Percentiles rank a stretch among this genome's conserved stretches.
Evolutionary conservation across 2,888 invertebrate genomes (phyloP).

Genomic region (Drosophila neonasuta): DNA sequence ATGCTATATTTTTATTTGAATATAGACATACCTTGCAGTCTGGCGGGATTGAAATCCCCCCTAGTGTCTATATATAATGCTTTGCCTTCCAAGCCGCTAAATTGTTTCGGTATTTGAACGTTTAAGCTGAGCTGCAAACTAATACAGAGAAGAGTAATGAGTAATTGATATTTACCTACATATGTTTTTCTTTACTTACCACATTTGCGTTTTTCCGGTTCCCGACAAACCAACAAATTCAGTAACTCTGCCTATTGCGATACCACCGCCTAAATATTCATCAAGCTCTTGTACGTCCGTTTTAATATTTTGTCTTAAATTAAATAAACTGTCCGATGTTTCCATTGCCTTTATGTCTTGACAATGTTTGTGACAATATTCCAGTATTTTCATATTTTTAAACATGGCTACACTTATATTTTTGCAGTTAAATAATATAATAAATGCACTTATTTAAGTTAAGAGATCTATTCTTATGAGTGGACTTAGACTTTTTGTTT

Average conservation of each 20-base stretch:
- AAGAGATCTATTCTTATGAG: too few species aligned
- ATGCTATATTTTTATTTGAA: too few species aligned
- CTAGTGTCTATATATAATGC: conserved; percentile 61
- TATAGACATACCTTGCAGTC: conserved; percentile 40
- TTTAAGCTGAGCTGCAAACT: conserved; percentile 59
- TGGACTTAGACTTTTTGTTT: too few species aligned
- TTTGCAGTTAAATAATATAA: too few species aligned
- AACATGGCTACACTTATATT: too few species aligned
- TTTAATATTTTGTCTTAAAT: conserved; percentile 22
- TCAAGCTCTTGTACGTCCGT: conserved; percentile 47
- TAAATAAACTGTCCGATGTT: background rate
- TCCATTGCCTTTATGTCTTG: conserved; percentile 14
- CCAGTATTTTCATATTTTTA: too few species aligned
- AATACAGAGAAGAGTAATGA: background rate
- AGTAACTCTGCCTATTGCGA: conserved; percentile 40
- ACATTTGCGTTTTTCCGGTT: conserved; percentile 55
- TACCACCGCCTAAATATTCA: conserved; percentile 48
- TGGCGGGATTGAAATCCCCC: conserved; percentile 47
- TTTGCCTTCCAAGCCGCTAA: conserved; percentile 43
- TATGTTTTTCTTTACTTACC: conserved; percentile 30
- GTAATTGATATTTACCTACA: background rate
- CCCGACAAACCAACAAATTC: conserved; percentile 63
- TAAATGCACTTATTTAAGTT: too few species aligned
- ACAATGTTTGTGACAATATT: background rate
- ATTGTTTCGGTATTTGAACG: conserved; percentile 50